Percentiles rank a stretch among this genome's conserved stretches.
Conservation (phyloP, 2,113 vertebrate species). For the Halcyon malimbica region DNA sequence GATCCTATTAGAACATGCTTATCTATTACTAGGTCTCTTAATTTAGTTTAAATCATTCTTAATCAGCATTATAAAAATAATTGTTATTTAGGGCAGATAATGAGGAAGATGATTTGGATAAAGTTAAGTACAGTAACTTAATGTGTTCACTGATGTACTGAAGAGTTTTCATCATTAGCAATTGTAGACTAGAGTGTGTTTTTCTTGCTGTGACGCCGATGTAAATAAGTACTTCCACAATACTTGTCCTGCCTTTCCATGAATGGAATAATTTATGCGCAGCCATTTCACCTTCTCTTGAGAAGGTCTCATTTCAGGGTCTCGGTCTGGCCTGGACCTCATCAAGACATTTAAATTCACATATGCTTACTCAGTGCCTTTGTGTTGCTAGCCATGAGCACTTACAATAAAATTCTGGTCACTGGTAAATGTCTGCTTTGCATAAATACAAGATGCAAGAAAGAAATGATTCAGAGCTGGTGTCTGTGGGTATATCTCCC, state of each 20-base stretch:
- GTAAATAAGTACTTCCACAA: neutral
- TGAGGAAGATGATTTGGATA: neutral
- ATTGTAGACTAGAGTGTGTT: neutral
- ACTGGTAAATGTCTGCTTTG: neutral
- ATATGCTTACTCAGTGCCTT: neutral
- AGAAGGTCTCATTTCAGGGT: neutral
- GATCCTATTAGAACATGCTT: conserved; percentile 25
- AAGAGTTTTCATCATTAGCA: neutral
- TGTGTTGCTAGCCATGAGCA: neutral
- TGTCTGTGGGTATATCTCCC: neutral
- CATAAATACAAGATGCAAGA: neutral
- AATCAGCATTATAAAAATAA: neutral
- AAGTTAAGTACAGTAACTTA: neutral
- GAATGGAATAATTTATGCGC: neutral
- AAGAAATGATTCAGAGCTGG: neutral
- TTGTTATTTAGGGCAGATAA: neutral
- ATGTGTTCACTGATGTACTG: neutral
- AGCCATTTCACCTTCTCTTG: neutral
- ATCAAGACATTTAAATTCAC: neutral
- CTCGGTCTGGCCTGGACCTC: neutral
- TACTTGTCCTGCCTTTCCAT: neutral
- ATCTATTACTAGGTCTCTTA: neutral
- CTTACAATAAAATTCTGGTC: neutral
- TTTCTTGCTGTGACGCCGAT: neutral
- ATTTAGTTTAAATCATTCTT: conserved; percentile 21